Conservation (phyloP, 2,797 vertebrate species). For the Luscinia megarhynchos region DNA sequence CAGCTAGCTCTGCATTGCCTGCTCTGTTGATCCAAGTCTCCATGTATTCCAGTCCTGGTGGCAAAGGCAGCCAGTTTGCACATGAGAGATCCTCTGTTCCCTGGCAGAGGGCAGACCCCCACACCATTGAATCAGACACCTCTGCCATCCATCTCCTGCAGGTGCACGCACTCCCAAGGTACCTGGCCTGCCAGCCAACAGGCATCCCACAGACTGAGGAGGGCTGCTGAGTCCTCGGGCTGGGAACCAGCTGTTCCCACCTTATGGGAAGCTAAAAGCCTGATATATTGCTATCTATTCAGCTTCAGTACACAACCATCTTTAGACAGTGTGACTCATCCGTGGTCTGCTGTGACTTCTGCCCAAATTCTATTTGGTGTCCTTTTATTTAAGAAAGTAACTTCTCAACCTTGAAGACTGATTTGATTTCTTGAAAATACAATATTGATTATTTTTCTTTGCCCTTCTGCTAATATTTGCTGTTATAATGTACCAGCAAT, state of each 20-base stretch:
- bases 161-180: background rate
- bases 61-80: background rate
- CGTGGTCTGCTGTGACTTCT: background rate
- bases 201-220: background rate
- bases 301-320: background rate
- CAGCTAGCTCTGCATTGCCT: background rate
- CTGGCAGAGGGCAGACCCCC: background rate
- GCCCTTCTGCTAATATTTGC: background rate
- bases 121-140: background rate
- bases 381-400: slow-evolving; percentile 12
- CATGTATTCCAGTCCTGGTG: background rate
- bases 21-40: background rate
- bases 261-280: background rate
- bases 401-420: background rate
- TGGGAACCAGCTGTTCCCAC: accelerated
- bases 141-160: background rate
- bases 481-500: background rate
- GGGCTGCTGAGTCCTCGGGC: background rate
- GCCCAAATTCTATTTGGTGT: background rate
- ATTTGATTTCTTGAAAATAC: slow-evolving; percentile 10
- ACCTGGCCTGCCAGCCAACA: background rate
- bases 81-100: background rate
- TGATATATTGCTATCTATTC: background rate
- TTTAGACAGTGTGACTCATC: slow-evolving; percentile 12
- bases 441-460: background rate